These are phyloP conservation scores for Pangasius sanitwongsei DNA, from an alignment of 2,797 vertebrate genomes.

Conservation along the genomic window DNA sequence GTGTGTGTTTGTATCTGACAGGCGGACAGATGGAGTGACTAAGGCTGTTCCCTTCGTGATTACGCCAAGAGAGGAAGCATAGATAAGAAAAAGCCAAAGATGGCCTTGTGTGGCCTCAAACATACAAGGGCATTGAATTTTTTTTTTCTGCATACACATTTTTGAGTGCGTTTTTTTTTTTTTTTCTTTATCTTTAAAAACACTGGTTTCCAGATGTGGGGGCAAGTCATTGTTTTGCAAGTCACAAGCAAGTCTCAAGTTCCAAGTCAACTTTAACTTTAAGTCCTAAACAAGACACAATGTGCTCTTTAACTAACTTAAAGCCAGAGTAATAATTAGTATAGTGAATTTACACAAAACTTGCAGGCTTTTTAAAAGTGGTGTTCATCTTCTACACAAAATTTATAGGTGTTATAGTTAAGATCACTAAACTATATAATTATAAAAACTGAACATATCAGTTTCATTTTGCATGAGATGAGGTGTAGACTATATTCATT, in stretches of 20 bases:
- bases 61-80: slow-evolving; percentile 1
- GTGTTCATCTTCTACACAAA: background rate
- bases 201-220: background rate
- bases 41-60: slow-evolving; percentile 19
- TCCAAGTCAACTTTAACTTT: background rate
- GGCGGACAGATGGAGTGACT: slow-evolving; percentile 39
- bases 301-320: background rate
- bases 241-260: background rate
- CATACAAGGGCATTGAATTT: background rate
- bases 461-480: background rate
- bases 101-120: background rate
- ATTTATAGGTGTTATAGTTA: background rate
- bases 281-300: background rate
- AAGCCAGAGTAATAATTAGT: background rate
- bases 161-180: background rate
- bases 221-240: background rate
- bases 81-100: background rate
- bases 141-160: background rate
- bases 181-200: background rate
- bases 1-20: slow-evolving; percentile 35
- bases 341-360: background rate
- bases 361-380: background rate
- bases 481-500: background rate
- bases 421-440: no score
- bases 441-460: background rate